These are phyloP conservation scores for Lucinisca nassula DNA, from an alignment of 2,888 invertebrate species.

Conservation along the genomic window DNA sequence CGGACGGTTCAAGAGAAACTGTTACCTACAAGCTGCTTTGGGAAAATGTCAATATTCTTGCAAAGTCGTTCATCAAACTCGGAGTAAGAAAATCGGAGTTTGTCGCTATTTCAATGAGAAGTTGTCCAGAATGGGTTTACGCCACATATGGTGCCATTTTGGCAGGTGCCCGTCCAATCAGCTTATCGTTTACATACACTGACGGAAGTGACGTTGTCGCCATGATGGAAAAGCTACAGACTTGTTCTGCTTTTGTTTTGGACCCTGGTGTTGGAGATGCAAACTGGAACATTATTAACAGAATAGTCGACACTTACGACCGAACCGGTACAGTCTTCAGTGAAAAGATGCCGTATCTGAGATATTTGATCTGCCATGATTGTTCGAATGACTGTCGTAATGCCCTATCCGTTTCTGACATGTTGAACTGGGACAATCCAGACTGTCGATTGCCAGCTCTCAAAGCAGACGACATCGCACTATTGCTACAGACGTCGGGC, in stretches of 20 bases:
- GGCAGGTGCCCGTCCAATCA: neutral
- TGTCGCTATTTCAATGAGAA: neutral
- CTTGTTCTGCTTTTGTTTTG: neutral
- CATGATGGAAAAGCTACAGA: neutral
- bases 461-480: neutral
- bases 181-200: no score
- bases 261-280: neutral
- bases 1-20: neutral
- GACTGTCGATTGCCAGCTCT: neutral
- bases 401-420: neutral
- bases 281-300: neutral
- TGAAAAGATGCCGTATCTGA: neutral
- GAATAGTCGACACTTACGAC: neutral
- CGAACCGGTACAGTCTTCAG: neutral
- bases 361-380: constrained; percentile 1
- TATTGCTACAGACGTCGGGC: neutral
- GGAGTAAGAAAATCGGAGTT: neutral
- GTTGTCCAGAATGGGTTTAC: neutral
- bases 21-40: neutral
- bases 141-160: neutral
- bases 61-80: neutral
- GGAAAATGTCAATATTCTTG: neutral
- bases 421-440: neutral
- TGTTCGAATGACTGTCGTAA: neutral
- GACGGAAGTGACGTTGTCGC: constrained; percentile 10